Conservation (phyloP, 2,888 invertebrate genomes). For the Pammene aurita region DNA sequence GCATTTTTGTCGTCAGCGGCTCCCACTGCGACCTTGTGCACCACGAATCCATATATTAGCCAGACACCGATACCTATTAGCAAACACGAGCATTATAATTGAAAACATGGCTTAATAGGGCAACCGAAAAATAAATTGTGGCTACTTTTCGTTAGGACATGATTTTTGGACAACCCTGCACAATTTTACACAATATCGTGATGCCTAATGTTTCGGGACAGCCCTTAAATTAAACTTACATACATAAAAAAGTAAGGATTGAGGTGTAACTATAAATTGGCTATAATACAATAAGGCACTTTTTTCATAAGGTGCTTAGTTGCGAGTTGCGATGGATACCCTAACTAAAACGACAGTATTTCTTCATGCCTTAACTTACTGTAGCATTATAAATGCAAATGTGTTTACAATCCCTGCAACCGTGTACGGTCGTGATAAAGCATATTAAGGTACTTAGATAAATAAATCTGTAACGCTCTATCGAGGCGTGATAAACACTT, state of each 20-base stretch:
- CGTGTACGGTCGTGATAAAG: slow-evolving; percentile 47
- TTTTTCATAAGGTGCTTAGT: too few relatives aligned
- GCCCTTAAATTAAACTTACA: too few relatives aligned
- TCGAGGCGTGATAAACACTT: not conserved
- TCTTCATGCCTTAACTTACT: not conserved
- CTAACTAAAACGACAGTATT: too few relatives aligned
- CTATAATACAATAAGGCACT: too few relatives aligned
- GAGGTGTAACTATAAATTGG: too few relatives aligned
- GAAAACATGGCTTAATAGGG: slow-evolving; percentile 52
- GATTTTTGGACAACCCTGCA: too few relatives aligned
- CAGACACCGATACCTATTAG: slow-evolving; percentile 55
- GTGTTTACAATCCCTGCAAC: slow-evolving; percentile 43
- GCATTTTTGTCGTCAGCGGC: slow-evolving; percentile 70
- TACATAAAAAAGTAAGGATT: too few relatives aligned
- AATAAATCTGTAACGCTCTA: slow-evolving; percentile 7
- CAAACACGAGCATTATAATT: slow-evolving; percentile 58
- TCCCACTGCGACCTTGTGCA: slow-evolving; percentile 67
- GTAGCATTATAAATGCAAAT: not conserved
- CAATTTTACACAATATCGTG: too few relatives aligned
- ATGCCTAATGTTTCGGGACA: too few relatives aligned
- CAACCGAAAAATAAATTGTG: not conserved
- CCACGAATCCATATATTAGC: slow-evolving; percentile 64
- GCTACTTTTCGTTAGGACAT: not conserved
- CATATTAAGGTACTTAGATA: slow-evolving; percentile 45
- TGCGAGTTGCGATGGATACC: too few relatives aligned